Evolutionary conservation across 2,797 vertebrate species (phyloP).

Genomic region (Phrynocephalus forsythii): DNA sequence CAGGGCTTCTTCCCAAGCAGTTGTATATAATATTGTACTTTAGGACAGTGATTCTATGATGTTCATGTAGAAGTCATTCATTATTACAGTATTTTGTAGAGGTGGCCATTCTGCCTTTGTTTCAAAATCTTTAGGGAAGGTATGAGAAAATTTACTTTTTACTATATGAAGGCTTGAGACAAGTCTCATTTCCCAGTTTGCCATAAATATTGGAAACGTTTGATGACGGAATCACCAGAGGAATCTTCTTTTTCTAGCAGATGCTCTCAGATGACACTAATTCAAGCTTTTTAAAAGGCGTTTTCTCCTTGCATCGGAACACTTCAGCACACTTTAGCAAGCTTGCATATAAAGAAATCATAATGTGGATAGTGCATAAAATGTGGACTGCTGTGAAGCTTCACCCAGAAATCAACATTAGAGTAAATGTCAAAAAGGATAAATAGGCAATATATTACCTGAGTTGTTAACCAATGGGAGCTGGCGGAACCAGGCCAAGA

Average conservation of each 20-base stretch:
- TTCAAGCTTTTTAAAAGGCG: not conserved
- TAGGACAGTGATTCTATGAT: not conserved
- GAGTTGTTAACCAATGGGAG: slow-evolving; percentile 21
- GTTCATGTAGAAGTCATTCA: not conserved
- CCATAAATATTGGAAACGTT: not conserved
- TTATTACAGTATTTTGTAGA: not conserved
- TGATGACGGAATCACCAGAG: not conserved
- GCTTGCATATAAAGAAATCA: slow-evolving; percentile 19
- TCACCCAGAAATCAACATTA: slow-evolving; percentile 30
- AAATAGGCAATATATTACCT: slow-evolving; percentile 11
- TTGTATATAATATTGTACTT: not conserved
- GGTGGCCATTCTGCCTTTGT: no score
- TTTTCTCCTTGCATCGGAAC: not conserved
- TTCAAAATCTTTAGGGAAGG: not conserved
- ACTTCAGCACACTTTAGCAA: not conserved
- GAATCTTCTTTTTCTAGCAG: not conserved
- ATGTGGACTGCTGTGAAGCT: not conserved
- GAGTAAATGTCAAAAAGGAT: slow-evolving; percentile 28
- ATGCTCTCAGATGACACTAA: slow-evolving; percentile 10
- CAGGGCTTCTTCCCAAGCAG: not conserved
- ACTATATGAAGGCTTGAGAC: not conserved
- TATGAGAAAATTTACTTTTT: not conserved
- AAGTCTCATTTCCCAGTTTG: not conserved
- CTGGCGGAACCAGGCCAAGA: slow-evolving; percentile 22
- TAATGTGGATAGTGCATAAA: slow-evolving; percentile 24